A percentile compares a stretch with the other conserved stretches of the same genome.
Evolutionary conservation across 2,797 vertebrate genomes (phyloP).

Genomic region (Garrulus glandarius): DNA sequence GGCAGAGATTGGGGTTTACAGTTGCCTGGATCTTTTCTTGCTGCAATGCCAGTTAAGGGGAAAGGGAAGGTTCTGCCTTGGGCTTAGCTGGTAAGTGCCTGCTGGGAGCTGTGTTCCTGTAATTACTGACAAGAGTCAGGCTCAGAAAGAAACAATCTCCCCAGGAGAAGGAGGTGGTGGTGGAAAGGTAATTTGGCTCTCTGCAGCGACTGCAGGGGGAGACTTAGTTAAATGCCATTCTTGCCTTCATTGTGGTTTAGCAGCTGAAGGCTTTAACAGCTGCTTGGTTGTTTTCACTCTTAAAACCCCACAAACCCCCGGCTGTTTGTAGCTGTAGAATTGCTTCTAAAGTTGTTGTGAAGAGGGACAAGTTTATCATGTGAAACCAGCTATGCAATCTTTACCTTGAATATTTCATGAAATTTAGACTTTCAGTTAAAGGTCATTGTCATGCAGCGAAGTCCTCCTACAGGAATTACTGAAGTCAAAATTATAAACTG

Average conservation of each 20-base stretch:
- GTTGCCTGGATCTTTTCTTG: neutral
- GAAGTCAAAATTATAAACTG: neutral
- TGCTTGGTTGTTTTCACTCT: neutral
- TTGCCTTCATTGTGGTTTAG: neutral
- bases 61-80: neutral
- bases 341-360: neutral
- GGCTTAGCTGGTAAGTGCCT: neutral
- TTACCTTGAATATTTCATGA: neutral
- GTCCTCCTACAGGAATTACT: neutral
- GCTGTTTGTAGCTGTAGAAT: neutral
- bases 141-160: neutral
- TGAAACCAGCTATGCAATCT: neutral
- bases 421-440: neutral
- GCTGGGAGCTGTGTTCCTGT: neutral
- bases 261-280: neutral
- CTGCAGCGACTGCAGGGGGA: neutral
- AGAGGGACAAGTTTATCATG: neutral
- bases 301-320: neutral
- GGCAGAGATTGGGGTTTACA: neutral
- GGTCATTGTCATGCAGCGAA: neutral
- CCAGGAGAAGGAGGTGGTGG: neutral
- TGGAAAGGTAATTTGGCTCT: neutral
- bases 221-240: neutral
- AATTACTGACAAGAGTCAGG: neutral
- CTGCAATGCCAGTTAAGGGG: neutral